Evolutionary conservation across 2,113 vertebrate genomes (phyloP).

Genomic region (Balaeniceps rex): DNA sequence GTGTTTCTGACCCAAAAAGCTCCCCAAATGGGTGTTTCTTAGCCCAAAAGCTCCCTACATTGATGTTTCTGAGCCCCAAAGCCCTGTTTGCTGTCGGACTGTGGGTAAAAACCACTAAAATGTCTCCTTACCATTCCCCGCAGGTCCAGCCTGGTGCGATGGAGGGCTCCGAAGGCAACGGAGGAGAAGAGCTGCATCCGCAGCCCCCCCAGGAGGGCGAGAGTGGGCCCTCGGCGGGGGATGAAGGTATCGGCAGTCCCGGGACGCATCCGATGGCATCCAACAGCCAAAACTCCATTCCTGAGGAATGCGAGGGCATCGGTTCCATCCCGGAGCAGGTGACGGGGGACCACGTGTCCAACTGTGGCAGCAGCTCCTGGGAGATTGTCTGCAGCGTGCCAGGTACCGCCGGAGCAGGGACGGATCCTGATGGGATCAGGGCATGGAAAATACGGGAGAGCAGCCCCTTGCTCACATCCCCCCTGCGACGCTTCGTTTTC

Average conservation of each 20-base stretch:
- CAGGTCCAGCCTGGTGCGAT: too few relatives aligned
- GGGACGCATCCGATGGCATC: background rate
- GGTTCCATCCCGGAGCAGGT: background rate
- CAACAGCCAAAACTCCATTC: background rate
- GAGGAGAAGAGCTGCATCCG: background rate
- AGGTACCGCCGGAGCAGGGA: background rate
- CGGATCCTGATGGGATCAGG: background rate
- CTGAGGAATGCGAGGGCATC: background rate
- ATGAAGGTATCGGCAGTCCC: background rate
- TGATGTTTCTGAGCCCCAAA: background rate
- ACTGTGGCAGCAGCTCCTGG: background rate
- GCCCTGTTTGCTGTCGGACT: too few relatives aligned
- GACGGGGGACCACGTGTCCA: too few relatives aligned
- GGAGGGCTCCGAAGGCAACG: background rate
- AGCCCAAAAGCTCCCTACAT: background rate
- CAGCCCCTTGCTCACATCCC: too few relatives aligned
- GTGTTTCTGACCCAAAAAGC: too few relatives aligned
- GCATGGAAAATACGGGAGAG: background rate
- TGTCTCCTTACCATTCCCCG: fast-evolving
- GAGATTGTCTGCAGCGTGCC: background rate
- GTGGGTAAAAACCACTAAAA: background rate
- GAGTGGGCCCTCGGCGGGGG: fast-evolving
- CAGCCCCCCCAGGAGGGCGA: background rate
- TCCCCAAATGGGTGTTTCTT: background rate
- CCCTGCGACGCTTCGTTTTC: too few relatives aligned